phyloP scores from a whole-genome alignment of 1,140 invertebrate genomes.

The Lucilia sericata region DNA sequence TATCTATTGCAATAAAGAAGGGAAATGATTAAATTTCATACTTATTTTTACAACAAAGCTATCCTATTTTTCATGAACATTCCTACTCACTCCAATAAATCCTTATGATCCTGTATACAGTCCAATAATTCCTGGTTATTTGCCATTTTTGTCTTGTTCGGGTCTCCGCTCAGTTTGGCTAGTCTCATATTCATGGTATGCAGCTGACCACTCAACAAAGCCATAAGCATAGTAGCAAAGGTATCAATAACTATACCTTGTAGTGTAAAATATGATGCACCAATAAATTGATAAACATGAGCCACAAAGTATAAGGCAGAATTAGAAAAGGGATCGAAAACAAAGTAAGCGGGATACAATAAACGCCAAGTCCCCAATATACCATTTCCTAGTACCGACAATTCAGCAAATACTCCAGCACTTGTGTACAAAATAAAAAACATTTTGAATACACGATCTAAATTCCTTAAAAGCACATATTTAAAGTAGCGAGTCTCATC shows the following conservation, averaged over 20 bases:
- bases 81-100: slow-evolving; percentile 35
- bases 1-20: slow-evolving; percentile 46
- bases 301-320: no score
- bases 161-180: slow-evolving; percentile 34
- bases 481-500: no score
- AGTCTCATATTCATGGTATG: slow-evolving; percentile 27
- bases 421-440: no score
- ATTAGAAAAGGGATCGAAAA: no score
- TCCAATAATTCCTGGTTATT: slow-evolving; percentile 36
- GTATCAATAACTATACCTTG: slow-evolving; percentile 39
- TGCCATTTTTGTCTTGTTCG: not conserved
- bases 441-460: no score
- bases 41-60: no score
- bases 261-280: not conserved
- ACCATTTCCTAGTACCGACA: no score
- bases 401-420: no score
- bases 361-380: no score
- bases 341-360: no score
- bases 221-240: slow-evolving; percentile 33
- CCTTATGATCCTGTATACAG: slow-evolving; percentile 35
- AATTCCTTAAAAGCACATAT: no score
- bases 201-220: slow-evolving; percentile 34
- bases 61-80: not conserved
- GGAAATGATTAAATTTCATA: not conserved
- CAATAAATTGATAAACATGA: slow-evolving; percentile 20